phyloP scores from a whole-genome alignment of 1,140 invertebrate genomes.

The Drosophila varians region DNA sequence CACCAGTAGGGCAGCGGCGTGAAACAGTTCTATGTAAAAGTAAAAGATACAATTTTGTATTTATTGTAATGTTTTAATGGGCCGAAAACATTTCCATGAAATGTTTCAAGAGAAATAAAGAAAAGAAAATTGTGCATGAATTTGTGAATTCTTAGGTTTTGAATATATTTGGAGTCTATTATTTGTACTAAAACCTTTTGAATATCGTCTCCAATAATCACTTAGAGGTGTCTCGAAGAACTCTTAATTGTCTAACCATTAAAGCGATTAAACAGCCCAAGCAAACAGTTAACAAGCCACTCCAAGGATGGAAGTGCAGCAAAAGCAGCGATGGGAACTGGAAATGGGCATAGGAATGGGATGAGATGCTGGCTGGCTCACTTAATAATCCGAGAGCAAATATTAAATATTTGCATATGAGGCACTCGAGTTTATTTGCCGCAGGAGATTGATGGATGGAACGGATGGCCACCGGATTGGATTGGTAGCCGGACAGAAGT shows the following conservation, averaged over 20 bases:
- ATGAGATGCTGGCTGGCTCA: constrained; percentile 71
- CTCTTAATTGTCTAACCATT: constrained; percentile 77
- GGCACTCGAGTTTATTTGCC: constrained; percentile 79
- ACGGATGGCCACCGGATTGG: constrained; percentile 28
- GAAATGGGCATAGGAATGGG: constrained; percentile 43
- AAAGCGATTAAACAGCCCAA: constrained; percentile 77
- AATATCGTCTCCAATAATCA: neutral
- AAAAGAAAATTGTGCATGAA: constrained; percentile 37
- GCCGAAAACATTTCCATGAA: constrained; percentile 77
- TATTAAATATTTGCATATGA: constrained; percentile 73
- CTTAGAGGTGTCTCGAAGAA: constrained; percentile 34
- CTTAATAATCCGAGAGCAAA: constrained; percentile 78
- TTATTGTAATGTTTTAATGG: constrained; percentile 56
- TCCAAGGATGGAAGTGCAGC: constrained; percentile 18
- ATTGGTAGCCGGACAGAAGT: constrained; percentile 65
- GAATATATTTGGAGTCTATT: neutral
- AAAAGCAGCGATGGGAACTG: constrained; percentile 30
- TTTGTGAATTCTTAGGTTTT: too few species aligned
- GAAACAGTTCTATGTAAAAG: constrained; percentile 43
- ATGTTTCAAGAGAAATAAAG: constrained; percentile 58
- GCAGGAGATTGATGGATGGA: constrained; percentile 66
- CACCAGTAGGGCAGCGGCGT: constrained; percentile 21
- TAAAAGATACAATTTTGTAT: constrained; percentile 55
- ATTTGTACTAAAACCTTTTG: neutral
- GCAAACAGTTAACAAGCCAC: constrained; percentile 63